Percentiles rank a stretch among this genome's conserved stretches.
Conservation (phyloP, 2,113 vertebrate species). For the Cheirogaleus medius region DNA sequence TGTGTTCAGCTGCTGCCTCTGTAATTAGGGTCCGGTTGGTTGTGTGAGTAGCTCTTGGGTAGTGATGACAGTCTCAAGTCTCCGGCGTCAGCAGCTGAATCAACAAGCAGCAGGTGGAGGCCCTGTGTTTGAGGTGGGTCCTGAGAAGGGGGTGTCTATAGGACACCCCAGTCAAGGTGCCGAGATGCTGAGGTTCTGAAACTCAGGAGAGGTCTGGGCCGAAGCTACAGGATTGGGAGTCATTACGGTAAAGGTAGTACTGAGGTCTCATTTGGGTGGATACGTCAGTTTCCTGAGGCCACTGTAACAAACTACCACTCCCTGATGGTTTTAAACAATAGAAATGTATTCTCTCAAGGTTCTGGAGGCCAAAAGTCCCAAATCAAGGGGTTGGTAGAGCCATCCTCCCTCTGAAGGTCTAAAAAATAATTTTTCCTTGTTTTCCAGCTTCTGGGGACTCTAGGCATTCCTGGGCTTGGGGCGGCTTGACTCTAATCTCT, state of each 20-base stretch:
- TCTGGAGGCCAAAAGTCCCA: background rate
- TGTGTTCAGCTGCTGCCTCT: background rate
- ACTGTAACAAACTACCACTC: background rate
- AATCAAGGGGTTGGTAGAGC: background rate
- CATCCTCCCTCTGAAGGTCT: background rate
- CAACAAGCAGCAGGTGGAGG: no score
- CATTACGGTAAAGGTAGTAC: background rate
- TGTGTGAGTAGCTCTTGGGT: background rate
- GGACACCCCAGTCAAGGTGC: background rate
- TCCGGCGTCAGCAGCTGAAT: background rate
- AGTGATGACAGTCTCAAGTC: background rate
- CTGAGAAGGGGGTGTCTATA: background rate
- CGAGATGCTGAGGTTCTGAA: background rate
- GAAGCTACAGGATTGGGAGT: no score
- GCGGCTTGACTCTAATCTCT: no score
- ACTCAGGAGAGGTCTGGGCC: background rate
- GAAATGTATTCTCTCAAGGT: background rate
- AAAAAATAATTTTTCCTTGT: background rate
- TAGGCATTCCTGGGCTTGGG: background rate
- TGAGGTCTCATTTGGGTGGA: background rate
- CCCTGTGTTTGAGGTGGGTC: fast-evolving
- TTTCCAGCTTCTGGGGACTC: background rate
- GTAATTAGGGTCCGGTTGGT: background rate
- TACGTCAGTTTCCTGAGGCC: background rate
- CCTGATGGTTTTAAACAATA: background rate